A percentile compares a stretch with the other conserved stretches of the same genome.
Conservation (phyloP, 1,140 invertebrate genomes). For the Halictus rubicundus region DNA sequence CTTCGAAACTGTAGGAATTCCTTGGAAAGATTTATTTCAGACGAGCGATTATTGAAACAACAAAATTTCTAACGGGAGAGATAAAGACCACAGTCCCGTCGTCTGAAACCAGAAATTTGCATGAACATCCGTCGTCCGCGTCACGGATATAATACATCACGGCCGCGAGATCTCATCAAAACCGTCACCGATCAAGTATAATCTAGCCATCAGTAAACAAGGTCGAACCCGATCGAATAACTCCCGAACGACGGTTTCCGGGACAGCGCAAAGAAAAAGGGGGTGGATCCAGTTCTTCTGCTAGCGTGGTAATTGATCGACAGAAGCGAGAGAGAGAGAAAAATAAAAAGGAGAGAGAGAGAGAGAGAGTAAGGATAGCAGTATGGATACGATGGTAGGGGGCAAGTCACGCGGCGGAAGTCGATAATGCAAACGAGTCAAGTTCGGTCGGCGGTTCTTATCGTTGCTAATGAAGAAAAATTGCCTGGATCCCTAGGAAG, state of each 20-base stretch:
- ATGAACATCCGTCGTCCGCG: background rate
- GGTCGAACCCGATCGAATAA: background rate
- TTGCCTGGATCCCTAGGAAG: constrained; percentile 10
- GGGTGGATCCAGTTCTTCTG: background rate
- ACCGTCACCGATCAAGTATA: background rate
- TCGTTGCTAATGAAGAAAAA: constrained; percentile 46
- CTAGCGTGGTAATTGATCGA: constrained; percentile 35
- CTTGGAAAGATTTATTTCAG: no score
- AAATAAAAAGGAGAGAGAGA: background rate
- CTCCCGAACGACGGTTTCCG: background rate
- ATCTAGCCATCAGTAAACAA: no score
- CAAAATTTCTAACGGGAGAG: no score
- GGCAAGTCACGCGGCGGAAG: constrained; percentile 34
- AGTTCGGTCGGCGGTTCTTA: constrained; percentile 43
- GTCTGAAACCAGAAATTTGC: no score
- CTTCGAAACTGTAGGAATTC: no score
- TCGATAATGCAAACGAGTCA: constrained; percentile 49
- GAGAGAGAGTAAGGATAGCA: background rate
- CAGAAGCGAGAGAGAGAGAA: background rate
- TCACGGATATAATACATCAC: background rate
- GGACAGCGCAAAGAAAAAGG: background rate
- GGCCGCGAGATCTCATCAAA: background rate
- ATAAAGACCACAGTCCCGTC: no score
- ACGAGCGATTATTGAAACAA: no score
- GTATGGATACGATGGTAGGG: background rate